These are phyloP conservation scores for Brachionus angularis DNA, from an alignment of 1,140 invertebrate species.

Conservation along the genomic window DNA sequence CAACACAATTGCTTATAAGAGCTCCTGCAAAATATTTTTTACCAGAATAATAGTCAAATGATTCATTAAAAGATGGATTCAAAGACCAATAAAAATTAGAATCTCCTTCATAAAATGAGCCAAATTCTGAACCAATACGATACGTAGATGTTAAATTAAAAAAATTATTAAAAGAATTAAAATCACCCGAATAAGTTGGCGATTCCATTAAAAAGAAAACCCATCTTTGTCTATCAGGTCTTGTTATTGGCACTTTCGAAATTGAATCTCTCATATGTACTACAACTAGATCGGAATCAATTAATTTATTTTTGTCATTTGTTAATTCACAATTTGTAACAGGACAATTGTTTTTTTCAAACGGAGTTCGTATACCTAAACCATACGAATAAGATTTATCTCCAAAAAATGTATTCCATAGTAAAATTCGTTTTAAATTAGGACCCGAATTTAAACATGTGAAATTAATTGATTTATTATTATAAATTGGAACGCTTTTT, in stretches of 20 bases:
- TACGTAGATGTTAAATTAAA: slow-evolving; percentile 38
- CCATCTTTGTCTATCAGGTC: slow-evolving; percentile 26
- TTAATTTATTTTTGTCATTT: background rate
- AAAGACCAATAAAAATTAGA: background rate
- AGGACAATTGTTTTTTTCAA: background rate
- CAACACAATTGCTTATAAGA: slow-evolving; percentile 44
- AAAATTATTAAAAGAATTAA: background rate
- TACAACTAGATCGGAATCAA: background rate
- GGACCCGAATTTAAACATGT: background rate
- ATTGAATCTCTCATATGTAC: background rate
- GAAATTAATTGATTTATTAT: too few relatives aligned
- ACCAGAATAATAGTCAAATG: background rate
- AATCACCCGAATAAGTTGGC: slow-evolving; percentile 13
- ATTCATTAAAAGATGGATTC: background rate
- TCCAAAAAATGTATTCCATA: background rate
- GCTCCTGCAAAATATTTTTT: slow-evolving; percentile 9
- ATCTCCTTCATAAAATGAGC: background rate
- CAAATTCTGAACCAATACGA: background rate
- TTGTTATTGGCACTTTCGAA: too few relatives aligned
- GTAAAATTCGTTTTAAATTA: background rate
- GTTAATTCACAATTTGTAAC: background rate
- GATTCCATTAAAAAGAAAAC: slow-evolving; percentile 10
- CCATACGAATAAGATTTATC: background rate
- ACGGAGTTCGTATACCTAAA: background rate
- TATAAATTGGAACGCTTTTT: too few relatives aligned